Conservation (phyloP, 2,888 invertebrate species). For the Pterobdella sp. region DNA sequence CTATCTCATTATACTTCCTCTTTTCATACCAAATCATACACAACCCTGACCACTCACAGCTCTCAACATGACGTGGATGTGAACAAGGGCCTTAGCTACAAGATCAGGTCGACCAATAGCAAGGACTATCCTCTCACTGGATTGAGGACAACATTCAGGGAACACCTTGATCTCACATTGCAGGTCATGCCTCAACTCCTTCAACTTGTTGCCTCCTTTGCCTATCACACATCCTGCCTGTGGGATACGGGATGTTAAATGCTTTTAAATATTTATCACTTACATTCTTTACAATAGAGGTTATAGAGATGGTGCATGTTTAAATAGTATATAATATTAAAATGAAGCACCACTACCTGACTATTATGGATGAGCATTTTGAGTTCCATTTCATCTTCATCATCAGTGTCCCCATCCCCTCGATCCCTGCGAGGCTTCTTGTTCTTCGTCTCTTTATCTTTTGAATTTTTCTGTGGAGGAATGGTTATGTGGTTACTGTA, state of each 20-base stretch:
- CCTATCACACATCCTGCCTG: constrained; percentile 34
- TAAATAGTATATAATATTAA: not conserved
- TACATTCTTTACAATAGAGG: too few relatives aligned
- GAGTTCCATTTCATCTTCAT: constrained; percentile 16
- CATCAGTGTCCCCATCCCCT: not conserved
- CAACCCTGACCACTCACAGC: too few relatives aligned
- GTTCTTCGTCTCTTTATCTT: not conserved
- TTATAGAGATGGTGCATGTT: not conserved
- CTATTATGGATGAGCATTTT: constrained; percentile 33
- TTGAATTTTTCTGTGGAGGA: not conserved
- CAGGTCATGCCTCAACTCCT: constrained; percentile 28
- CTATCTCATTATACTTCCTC: too few relatives aligned
- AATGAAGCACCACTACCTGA: not conserved
- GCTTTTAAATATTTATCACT: not conserved
- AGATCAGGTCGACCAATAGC: constrained; percentile 26
- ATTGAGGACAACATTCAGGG: constrained; percentile 30
- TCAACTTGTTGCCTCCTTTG: constrained; percentile 30
- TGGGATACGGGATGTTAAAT: too few relatives aligned
- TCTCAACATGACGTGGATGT: constrained; percentile 27
- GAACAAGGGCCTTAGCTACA: constrained; percentile 24
- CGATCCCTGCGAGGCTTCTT: not conserved
- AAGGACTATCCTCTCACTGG: constrained; percentile 27
- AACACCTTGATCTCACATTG: constrained; percentile 31
- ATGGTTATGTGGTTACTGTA: not conserved
- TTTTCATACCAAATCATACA: too few relatives aligned